Base-by-base conservation (phyloP, 2,888 invertebrate genomes). In the Hirtodrosophila duncani region DNA sequence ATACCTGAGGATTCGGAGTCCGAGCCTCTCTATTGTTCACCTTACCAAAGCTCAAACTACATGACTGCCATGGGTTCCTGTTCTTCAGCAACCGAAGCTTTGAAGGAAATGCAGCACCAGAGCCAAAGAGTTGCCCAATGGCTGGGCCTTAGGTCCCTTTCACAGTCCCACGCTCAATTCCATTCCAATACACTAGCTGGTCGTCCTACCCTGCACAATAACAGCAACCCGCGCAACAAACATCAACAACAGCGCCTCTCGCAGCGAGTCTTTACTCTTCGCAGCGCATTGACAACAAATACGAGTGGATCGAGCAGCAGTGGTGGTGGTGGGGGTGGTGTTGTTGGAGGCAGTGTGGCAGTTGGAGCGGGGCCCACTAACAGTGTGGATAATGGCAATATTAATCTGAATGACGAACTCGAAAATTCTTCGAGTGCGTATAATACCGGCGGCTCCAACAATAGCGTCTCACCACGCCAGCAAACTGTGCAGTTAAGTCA, bases 381-480 rank as follows among this genome's bases (percentile, higher is more conserved):
- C 11, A 57, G 52, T 31, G 18, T 43, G 1, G 42, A 58, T 9
- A 50, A 8, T 7, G 51, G 11, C 10, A 63, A 48, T 44, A 14
- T 34, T 1, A 41, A 88, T 17, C 30, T 39, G 13, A 49, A 34
- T 8, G 89, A 90, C 58, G 90, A 89, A 52, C 89, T 90, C 55
- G 91, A 91, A 56, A 88, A 88, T 59, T 91, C 91, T 33, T 92
- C 92, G 21, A 91, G 91, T 84, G 92, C 93, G 36, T 93, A 92
- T 83, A 93, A 93, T 78, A 92, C 92, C 1, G 92, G 92, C 1
- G 93, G 92, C 44, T 92, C 92, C n/a, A 92, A 92, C 72, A 90
- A 92, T 66, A 92, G 92, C 72, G 79, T 70, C 13, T 72, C 82
- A 0, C 90, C 89, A 4, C 81, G 72, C 21, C 59, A n/a, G n/a